Conservation (phyloP, 2,113 vertebrate genomes). For the Laterallus jamaicensis region DNA sequence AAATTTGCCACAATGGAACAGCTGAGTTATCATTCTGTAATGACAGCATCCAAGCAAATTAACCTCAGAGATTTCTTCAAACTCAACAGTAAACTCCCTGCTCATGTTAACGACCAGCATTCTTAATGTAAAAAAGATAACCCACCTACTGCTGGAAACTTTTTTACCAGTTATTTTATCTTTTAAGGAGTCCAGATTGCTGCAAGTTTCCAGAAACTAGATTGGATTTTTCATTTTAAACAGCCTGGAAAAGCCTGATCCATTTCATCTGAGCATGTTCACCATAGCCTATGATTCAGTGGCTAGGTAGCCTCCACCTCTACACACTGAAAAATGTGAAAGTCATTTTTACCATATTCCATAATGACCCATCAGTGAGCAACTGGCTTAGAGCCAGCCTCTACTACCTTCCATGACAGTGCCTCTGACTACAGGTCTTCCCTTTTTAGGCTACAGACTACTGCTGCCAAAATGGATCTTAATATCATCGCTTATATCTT, state of each 20-base stretch:
- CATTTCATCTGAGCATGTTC: neutral
- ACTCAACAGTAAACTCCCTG: neutral
- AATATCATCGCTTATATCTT: neutral
- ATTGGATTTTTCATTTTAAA: neutral
- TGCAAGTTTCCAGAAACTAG: neutral
- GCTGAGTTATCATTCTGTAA: neutral
- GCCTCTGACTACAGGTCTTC: neutral
- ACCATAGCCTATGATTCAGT: neutral
- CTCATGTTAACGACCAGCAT: neutral
- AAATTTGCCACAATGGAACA: neutral
- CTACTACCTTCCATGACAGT: neutral
- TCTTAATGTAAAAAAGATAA: neutral
- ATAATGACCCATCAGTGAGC: neutral
- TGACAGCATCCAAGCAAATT: neutral
- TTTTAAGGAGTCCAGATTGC: neutral
- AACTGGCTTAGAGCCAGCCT: neutral
- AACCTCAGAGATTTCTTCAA: neutral
- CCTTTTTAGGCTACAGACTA: neutral
- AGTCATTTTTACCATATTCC: neutral
- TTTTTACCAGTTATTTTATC: neutral
- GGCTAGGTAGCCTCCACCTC: neutral
- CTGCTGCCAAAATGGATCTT: neutral
- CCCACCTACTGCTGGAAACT: neutral
- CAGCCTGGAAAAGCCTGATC: neutral
- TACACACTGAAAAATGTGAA: neutral